These are phyloP conservation scores for Xestia rhomboidea DNA, from an alignment of 2,888 invertebrate genomes.

Conservation along the genomic window DNA sequence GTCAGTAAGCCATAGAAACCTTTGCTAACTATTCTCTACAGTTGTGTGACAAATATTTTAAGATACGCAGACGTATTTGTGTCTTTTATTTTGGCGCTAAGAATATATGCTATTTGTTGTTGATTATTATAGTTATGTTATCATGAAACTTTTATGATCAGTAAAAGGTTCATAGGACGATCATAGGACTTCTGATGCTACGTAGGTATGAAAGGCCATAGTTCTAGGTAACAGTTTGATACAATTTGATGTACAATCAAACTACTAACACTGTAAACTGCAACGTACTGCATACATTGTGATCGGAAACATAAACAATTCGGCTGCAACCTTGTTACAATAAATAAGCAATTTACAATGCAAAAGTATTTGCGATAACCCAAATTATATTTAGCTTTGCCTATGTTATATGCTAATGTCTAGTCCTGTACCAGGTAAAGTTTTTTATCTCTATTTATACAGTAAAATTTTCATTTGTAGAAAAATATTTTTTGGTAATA, in stretches of 20 bases:
- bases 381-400: constrained; percentile 12
- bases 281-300: background rate
- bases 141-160: background rate
- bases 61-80: background rate
- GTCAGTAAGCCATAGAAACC: background rate
- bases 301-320: constrained; percentile 29
- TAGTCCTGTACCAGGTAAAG: constrained; percentile 72
- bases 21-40: background rate
- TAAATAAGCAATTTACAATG: constrained; percentile 35
- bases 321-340: constrained; percentile 26
- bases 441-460: constrained; percentile 63
- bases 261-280: background rate
- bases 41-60: background rate
- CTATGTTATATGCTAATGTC: constrained; percentile 30
- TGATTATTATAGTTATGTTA: background rate
- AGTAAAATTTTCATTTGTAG: constrained; percentile 74
- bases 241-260: background rate
- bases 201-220: no score
- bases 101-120: background rate
- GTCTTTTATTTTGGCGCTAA: background rate
- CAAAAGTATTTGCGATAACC: constrained; percentile 5
- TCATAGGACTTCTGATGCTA: no score
- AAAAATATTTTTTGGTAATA: constrained; percentile 76
- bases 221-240: background rate
- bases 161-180: no score